A percentile compares a stretch with the other conserved stretches of the same genome.
Evolutionary conservation across 2,797 vertebrate genomes (phyloP).

Genomic region (Caiman crocodilus): DNA sequence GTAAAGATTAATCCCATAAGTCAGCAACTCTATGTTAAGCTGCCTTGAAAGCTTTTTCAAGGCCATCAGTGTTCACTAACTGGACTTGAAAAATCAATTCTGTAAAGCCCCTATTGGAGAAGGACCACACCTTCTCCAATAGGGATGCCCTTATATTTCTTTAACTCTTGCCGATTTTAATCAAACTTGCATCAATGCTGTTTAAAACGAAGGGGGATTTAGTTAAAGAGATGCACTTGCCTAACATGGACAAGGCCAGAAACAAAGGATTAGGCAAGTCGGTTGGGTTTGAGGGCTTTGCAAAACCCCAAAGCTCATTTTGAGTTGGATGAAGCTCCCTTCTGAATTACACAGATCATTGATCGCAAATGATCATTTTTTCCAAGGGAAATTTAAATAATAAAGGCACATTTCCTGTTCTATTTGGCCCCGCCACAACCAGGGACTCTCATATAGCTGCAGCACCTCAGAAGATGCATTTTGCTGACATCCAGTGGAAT

Average conservation of each 20-base stretch:
- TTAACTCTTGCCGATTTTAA: neutral
- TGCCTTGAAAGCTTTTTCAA: neutral
- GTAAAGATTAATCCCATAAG: neutral
- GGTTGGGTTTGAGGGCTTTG: neutral
- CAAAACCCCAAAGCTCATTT: neutral
- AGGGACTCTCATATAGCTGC: too few species aligned
- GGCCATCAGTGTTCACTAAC: neutral
- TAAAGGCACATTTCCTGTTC: too few species aligned
- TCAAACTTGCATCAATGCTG: neutral
- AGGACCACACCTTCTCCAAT: neutral
- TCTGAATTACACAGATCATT: neutral
- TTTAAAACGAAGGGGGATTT: too few species aligned
- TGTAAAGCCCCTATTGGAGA: too few species aligned
- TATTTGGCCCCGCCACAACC: too few species aligned
- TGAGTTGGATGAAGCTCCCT: neutral
- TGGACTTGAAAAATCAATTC: neutral
- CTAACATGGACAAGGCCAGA: neutral
- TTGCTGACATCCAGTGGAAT: too few species aligned
- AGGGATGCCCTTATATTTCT: accelerated
- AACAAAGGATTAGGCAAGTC: neutral
- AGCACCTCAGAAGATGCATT: too few species aligned
- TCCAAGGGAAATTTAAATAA: neutral
- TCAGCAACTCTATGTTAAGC: neutral
- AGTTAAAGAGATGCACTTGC: neutral
- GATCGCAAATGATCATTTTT: neutral